A percentile compares a stretch with the other conserved stretches of the same genome.
Conservation (phyloP, 2,113 vertebrate species). For the Ahaetulla prasina region DNA sequence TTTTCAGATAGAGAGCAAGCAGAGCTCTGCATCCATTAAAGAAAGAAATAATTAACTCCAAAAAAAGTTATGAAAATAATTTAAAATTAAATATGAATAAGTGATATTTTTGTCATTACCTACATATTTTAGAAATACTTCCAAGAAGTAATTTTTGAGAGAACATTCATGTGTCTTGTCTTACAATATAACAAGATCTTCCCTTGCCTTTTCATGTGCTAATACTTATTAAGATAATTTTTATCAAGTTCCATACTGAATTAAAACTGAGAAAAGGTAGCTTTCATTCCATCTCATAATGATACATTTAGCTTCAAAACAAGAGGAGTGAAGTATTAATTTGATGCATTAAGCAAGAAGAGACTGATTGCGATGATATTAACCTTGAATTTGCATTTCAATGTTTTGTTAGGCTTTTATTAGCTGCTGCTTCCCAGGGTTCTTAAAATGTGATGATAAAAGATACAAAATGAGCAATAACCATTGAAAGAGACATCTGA, state of each 20-base stretch:
- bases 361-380: background rate
- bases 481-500: background rate
- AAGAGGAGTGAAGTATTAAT: background rate
- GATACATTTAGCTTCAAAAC: slow-evolving; percentile 8
- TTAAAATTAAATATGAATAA: slow-evolving; percentile 4
- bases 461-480: background rate
- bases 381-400: background rate
- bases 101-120: background rate
- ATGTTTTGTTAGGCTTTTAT: background rate
- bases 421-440: background rate
- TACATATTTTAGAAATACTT: slow-evolving; percentile 10
- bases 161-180: background rate
- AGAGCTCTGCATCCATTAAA: background rate
- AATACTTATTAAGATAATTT: background rate
- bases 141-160: background rate
- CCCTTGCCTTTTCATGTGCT: background rate
- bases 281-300: slow-evolving; percentile 10
- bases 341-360: background rate
- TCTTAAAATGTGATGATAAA: background rate
- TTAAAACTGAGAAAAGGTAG: background rate
- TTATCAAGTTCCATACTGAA: background rate
- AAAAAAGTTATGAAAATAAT: background rate
- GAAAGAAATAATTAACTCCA: background rate
- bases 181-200: background rate
- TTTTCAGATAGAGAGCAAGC: background rate